Evolutionary conservation across 2,113 vertebrate species (phyloP), one percentile per base, ranked within the genome.

Genomic region (Colius striatus): DNA sequence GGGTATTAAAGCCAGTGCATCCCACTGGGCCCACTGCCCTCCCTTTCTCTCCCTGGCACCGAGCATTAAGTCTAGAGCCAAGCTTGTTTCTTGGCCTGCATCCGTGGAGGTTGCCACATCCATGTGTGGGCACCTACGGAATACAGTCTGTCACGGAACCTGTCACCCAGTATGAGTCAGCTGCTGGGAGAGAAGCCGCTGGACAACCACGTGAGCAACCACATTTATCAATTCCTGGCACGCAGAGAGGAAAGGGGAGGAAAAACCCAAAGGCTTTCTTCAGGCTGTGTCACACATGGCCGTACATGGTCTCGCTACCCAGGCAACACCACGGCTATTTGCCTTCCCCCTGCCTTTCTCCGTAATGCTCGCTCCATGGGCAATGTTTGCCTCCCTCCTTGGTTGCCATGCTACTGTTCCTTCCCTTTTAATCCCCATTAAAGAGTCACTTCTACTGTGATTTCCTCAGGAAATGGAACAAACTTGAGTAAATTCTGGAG

Each of bases 381-480:
- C 57, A 86, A 8, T 82, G 90, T 90, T 94, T 94, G 55, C 80
- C 61, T 88, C 61, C 20, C 79, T 90, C 53, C 48, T 84, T 68
- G 72, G 88, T 72, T 94, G 82, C 92, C 50, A 38, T 47, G 84
- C 50, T 92, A 90, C 73, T 90, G 45, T 90, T 88, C 41, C 1
- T 87, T 94, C 76, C 76, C 51, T 86, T 94, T 86, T 72, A 67
- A 75, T 75, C 72, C 61, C 41, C 5, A 1, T 29, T 90, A 53
- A 89, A 89, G 79, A 75, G 54, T 65, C 79, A 68, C 61, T 80
- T 92, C 50, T 93, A 50, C 85, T 21, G 68, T 29, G 68, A 94
- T 96, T 96, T 96, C 83, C 92, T 89, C 94, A 96, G 95, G 90
- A 96, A 96, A 90, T 77, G 83, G 92, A 93, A 81, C 30, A 93